Evolutionary conservation across 2,888 invertebrate species (phyloP).

Genomic region (Eristalis intricaria): DNA sequence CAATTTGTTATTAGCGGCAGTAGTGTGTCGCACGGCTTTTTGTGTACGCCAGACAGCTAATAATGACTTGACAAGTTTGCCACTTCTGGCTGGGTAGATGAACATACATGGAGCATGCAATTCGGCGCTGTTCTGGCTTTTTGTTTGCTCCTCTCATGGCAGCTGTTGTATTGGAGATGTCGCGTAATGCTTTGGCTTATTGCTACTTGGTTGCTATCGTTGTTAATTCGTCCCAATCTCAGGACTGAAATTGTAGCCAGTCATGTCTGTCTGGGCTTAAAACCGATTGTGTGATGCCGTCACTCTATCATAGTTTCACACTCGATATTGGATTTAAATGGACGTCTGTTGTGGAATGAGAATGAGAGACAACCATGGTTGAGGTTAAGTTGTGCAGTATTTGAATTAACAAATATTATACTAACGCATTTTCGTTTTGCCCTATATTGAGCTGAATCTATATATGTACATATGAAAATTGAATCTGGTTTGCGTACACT

Average conservation of each 20-base stretch:
- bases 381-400: too few species aligned
- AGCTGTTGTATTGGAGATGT: conserved; percentile 63
- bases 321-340: not conserved
- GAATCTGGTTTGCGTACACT: too few species aligned
- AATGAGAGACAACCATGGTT: not conserved
- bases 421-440: too few species aligned
- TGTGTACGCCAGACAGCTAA: conserved; percentile 66
- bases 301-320: conserved; percentile 46
- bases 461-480: too few species aligned
- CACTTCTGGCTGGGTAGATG: conserved; percentile 32
- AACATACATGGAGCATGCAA: conserved; percentile 19
- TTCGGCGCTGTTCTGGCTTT: conserved; percentile 28
- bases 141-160: conserved; percentile 39
- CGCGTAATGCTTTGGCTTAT: conserved; percentile 69
- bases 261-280: conserved; percentile 65
- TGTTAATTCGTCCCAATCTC: conserved; percentile 64
- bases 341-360: not conserved
- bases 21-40: conserved; percentile 59
- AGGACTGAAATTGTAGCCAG: conserved; percentile 62
- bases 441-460: too few species aligned
- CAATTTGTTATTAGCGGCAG: conserved; percentile 69
- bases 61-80: conserved; percentile 67
- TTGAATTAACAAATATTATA: too few species aligned
- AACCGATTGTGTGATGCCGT: conserved; percentile 59
- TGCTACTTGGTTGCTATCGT: conserved; percentile 59